These are phyloP conservation scores for Betta splendens DNA, from an alignment of 2,797 vertebrate species.

Conservation along the genomic window DNA sequence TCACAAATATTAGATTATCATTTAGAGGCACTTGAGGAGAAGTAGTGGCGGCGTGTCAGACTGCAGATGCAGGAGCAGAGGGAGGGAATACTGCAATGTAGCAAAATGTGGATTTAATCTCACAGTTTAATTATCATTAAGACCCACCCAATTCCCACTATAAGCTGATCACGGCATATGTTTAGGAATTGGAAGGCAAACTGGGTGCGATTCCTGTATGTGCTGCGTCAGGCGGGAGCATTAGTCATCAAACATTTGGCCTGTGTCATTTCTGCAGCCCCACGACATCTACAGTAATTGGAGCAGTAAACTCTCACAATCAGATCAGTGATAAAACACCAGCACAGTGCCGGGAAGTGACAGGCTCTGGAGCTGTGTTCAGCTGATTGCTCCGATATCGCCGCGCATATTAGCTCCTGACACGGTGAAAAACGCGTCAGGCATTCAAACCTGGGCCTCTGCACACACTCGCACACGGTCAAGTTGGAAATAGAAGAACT, in stretches of 20 bases:
- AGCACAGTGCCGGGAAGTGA: constrained; percentile 29
- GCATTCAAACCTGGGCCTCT: constrained; percentile 4
- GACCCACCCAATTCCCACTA: not conserved
- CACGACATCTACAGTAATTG: constrained; percentile 13
- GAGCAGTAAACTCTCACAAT: constrained; percentile 30
- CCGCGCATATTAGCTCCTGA: constrained; percentile 18
- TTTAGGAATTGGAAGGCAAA: not conserved
- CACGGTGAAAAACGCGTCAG: constrained; percentile 21
- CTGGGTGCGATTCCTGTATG: not conserved
- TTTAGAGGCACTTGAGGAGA: constrained; percentile 35
- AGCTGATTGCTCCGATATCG: constrained; percentile 33
- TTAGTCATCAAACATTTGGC: not conserved
- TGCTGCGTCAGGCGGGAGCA: not conserved
- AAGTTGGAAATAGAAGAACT: too few species aligned
- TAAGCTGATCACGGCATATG: too few species aligned
- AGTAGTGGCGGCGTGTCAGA: constrained; percentile 2
- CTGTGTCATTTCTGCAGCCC: constrained; percentile 5
- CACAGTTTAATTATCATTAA: not conserved
- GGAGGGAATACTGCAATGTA: constrained; percentile 6
- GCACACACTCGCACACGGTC: constrained; percentile 7
- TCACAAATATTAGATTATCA: constrained; percentile 58
- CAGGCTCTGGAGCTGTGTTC: constrained; percentile 36
- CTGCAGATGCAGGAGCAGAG: not conserved
- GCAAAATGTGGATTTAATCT: not conserved
- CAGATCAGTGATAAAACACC: constrained; percentile 34